Evolutionary conservation across 2,888 invertebrate species (phyloP), one percentile per base, ranked within the genome.

Genomic region (Sesamia inferens): DNA sequence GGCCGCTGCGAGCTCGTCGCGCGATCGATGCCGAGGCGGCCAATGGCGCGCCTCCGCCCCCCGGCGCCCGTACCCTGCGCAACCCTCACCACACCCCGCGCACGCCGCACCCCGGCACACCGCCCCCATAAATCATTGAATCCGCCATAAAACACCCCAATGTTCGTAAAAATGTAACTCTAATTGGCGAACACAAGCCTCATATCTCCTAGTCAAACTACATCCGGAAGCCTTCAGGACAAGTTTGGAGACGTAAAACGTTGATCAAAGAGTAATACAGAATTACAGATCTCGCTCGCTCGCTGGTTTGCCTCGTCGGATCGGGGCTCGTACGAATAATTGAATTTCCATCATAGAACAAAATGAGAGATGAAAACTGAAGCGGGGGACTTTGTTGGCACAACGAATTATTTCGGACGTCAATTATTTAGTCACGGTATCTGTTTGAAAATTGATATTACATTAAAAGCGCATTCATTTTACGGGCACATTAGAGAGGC

Each of bases 71-170:
- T 92, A 90, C 92, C 93, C 92, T 91, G 93, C 94, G 94, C 93
- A 92, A 91, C 93, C 94, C 93, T 92, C 93, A 91, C 91, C 91
- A 88, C 92, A 91, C 92, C 90, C 90, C 89, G 90, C 90, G 86
- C 90, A 85, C 90, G 86, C 90, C 92, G 90, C 92, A 93, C 92
- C 94, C 93, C 93, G 92, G 90, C 92, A 94, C 92, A 91, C 94
- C 96, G 95, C 94, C 95, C 95, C 95, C 93, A 94, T 96, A 96
- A 96, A 96, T 96, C 96, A 96, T 96, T 93, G 95, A 96, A 96
- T 95, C 93, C 92, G 93, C 95, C 94, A 96, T 96, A 95, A 96
- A 96, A 96, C 94, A 95, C 93, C 93, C 94, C 93, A 93, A 94
- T 94, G 93, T 95, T 94, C 94, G 94, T 95, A 96, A 95, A 96